Evolutionary conservation across 2,888 invertebrate species (phyloP).

Genomic region (Pharmacophagus antenor): DNA sequence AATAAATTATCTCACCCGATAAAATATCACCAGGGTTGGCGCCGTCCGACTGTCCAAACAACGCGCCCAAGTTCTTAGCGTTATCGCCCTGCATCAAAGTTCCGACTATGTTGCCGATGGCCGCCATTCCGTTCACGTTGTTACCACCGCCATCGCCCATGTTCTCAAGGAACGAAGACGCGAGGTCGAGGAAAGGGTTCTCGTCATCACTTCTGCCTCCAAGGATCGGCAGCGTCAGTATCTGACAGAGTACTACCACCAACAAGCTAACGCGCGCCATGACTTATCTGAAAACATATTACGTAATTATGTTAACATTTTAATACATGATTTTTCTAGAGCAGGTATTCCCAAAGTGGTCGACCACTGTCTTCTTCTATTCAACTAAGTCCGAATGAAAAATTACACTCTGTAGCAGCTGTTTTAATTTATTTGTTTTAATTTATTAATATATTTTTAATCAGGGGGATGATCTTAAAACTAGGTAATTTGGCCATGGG

Average conservation of each 20-base stretch:
- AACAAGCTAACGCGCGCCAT: slow-evolving; percentile 55
- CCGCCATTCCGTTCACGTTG: slow-evolving; percentile 71
- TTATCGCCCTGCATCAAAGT: slow-evolving; percentile 85
- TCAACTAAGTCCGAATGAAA: too few species aligned
- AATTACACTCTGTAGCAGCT: too few species aligned
- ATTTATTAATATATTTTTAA: too few species aligned
- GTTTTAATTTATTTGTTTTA: too few species aligned
- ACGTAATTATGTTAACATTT: not conserved
- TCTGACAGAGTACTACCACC: slow-evolving; percentile 47
- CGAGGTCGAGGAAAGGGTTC: slow-evolving; percentile 85
- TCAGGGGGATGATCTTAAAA: too few species aligned
- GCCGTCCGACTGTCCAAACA: slow-evolving; percentile 59
- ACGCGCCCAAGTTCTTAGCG: slow-evolving; percentile 72
- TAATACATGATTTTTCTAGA: too few species aligned
- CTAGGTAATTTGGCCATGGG: too few species aligned
- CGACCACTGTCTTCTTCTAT: too few species aligned
- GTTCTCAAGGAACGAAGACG: slow-evolving; percentile 84
- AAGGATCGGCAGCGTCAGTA: slow-evolving; percentile 51
- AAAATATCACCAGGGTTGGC: slow-evolving; percentile 70
- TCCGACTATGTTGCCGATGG: slow-evolving; percentile 84
- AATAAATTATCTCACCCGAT: slow-evolving; percentile 54
- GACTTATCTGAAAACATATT: slow-evolving; percentile 14
- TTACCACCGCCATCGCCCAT: slow-evolving; percentile 65
- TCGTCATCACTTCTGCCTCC: slow-evolving; percentile 60
- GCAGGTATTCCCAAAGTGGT: too few species aligned